These are phyloP conservation scores for Sigmodon hispidus DNA, from an alignment of 2,113 vertebrate genomes.

Conservation along the genomic window DNA sequence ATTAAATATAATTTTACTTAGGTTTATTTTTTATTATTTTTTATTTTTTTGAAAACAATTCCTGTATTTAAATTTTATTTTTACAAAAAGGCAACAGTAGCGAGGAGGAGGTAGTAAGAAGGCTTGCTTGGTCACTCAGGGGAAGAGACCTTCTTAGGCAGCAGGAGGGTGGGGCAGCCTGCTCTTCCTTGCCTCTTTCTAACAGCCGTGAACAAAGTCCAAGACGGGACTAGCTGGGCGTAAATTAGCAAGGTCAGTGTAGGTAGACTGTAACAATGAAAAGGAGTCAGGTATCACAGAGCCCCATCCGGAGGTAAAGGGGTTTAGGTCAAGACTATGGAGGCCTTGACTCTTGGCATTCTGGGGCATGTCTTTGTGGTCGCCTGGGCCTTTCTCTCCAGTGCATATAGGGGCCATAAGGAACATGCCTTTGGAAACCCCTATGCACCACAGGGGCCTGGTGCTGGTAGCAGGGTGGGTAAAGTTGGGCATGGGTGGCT, in stretches of 20 bases:
- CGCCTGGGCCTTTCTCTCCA: neutral
- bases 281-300: neutral
- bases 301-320: neutral
- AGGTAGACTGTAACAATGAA: neutral
- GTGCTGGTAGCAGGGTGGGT: neutral
- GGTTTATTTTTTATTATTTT: too few relatives aligned
- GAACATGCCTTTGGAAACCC: neutral
- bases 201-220: neutral
- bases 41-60: neutral
- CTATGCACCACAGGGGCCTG: constrained; percentile 38
- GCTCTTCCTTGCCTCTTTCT: neutral
- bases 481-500: neutral
- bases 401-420: neutral
- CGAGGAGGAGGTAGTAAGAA: neutral
- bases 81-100: constrained; percentile 49
- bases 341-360: neutral
- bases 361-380: neutral
- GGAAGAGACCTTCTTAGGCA: neutral
- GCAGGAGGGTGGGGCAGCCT: neutral
- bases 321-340: neutral
- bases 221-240: neutral
- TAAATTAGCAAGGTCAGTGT: neutral
- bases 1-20: too few relatives aligned
- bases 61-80: constrained; percentile 32
- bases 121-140: neutral